Evolutionary conservation across 2,888 invertebrate genomes (phyloP).

Genomic region (Cancer borealis): DNA sequence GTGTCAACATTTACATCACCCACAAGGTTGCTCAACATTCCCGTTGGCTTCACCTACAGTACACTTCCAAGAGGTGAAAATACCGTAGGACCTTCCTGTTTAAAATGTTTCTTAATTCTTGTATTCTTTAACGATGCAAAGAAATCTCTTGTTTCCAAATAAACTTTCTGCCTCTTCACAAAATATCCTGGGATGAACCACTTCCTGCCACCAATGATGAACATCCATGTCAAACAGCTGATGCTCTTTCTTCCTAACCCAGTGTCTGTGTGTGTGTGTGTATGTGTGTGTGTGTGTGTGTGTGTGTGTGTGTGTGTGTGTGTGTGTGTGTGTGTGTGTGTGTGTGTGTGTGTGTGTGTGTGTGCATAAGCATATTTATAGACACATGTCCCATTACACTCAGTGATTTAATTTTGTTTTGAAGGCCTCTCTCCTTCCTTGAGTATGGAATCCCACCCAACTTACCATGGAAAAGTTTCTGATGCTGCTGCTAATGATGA

Average conservation of each 20-base stretch:
- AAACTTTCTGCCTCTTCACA: background rate
- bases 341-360: background rate
- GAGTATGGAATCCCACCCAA: background rate
- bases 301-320: no score
- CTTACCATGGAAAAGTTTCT: background rate
- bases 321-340: background rate
- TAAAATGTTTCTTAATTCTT: background rate
- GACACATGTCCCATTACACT: background rate
- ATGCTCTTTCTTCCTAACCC: background rate
- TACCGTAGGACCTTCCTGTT: background rate
- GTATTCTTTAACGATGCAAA: background rate
- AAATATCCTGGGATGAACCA: background rate
- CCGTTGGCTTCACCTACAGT: background rate
- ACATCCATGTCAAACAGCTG: background rate
- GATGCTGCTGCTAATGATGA: background rate
- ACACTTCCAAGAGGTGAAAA: background rate
- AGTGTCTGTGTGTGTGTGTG: background rate
- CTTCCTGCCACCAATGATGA: background rate
- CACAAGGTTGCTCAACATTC: background rate
- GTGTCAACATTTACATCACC: background rate
- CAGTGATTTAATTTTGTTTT: background rate
- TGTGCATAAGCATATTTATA: background rate
- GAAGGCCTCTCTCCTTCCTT: constrained; percentile 11
- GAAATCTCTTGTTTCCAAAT: background rate
- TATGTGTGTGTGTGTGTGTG: background rate